phyloP scores from a whole-genome alignment of 2,888 invertebrate species.

The Frankliniella intonsa region DNA sequence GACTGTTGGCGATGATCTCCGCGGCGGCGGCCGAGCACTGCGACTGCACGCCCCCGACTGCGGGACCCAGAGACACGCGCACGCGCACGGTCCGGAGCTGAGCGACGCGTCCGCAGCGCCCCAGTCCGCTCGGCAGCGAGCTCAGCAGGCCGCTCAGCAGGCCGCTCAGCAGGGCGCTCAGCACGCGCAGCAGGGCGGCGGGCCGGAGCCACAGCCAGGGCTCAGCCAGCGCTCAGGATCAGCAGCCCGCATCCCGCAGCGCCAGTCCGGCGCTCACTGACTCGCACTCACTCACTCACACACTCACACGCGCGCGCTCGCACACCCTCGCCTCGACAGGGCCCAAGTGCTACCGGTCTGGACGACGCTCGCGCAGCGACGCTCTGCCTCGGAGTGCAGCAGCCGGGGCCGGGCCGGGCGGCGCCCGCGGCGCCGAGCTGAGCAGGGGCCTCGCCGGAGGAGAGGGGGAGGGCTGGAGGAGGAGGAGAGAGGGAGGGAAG shows the following conservation, averaged over 20 bases:
- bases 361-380: neutral
- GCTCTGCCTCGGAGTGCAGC: neutral
- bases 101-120: conserved; percentile 1
- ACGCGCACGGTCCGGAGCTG: neutral
- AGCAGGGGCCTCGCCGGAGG: neutral
- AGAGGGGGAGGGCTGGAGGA: neutral
- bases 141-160: conserved; percentile 2
- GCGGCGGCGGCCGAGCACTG: neutral
- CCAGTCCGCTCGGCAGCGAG: neutral
- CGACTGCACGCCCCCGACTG: conserved; percentile 1
- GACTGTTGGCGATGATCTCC: conserved; percentile 22
- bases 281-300: neutral
- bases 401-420: neutral
- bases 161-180: conserved; percentile 14
- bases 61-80: neutral
- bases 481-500: neutral
- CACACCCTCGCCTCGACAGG: neutral
- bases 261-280: neutral
- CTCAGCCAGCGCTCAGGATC: conserved; percentile 21
- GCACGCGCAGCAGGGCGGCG: neutral
- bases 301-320: neutral
- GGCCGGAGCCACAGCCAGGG: conserved; percentile 3
- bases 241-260: neutral
- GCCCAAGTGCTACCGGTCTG: neutral
- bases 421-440: neutral